A percentile compares a stretch with the other conserved stretches of the same genome.
phyloP scores from a whole-genome alignment of 2,797 vertebrate genomes.

The Pipistrellus pygmaeus region DNA sequence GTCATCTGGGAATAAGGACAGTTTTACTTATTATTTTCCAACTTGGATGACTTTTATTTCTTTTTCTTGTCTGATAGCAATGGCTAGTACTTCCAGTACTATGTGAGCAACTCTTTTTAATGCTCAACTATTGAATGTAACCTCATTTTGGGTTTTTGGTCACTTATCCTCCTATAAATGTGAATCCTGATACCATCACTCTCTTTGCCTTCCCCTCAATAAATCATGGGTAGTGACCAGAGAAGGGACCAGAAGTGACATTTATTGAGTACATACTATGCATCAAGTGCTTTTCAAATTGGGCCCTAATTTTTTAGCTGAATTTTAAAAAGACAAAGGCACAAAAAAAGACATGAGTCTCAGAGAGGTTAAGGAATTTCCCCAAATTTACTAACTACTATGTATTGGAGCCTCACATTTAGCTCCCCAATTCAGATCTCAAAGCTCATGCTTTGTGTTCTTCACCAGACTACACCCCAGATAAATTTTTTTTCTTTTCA shows the following conservation, averaged over 20 bases:
- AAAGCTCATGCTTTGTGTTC: not conserved
- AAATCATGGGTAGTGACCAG: not conserved
- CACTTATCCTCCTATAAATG: not conserved
- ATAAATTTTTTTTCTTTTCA: not conserved
- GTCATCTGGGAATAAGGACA: no score
- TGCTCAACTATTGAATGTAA: not conserved
- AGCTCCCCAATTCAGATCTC: not conserved
- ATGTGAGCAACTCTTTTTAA: not conserved
- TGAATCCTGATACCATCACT: not conserved
- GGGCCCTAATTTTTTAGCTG: not conserved
- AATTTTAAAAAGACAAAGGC: constrained; percentile 24
- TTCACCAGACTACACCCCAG: not conserved
- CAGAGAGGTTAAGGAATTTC: not conserved
- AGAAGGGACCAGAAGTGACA: not conserved
- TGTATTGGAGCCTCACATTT: not conserved
- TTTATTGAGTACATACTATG: not conserved
- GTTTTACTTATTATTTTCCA: no score
- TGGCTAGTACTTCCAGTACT: no score
- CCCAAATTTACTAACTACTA: not conserved
- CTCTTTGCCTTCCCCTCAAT: not conserved
- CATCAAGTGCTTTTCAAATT: not conserved
- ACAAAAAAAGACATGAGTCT: not conserved
- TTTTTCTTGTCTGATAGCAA: no score
- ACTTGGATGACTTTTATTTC: no score
- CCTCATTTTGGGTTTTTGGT: not conserved